phyloP scores from a whole-genome alignment of 2,888 invertebrate species.

The Apamea crenata region DNA sequence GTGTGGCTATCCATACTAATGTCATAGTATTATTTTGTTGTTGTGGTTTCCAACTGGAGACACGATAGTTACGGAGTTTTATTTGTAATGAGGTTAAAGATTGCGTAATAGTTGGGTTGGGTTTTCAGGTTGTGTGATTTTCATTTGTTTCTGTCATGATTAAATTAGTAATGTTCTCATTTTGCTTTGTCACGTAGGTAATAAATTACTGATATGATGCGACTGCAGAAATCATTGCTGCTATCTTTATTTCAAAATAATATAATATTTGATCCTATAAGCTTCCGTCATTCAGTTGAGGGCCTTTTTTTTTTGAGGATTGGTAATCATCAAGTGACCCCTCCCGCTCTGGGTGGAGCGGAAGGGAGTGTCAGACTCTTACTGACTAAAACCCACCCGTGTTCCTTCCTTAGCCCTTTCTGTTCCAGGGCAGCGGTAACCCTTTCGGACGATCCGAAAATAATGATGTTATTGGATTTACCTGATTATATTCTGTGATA shows the following conservation, averaged over 20 bases:
- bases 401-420: too few relatives aligned
- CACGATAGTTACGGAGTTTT: constrained; percentile 5
- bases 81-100: not conserved
- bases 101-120: not conserved
- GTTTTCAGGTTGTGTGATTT: not conserved
- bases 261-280: not conserved
- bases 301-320: too few relatives aligned
- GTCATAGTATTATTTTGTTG: constrained; percentile 41
- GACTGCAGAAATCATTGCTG: not conserved
- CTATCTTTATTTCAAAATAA: not conserved
- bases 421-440: too few relatives aligned
- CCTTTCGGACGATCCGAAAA: too few relatives aligned
- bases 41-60: constrained; percentile 39
- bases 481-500: not conserved
- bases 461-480: not conserved
- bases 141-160: not conserved
- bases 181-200: not conserved
- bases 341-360: too few relatives aligned
- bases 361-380: too few relatives aligned
- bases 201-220: not conserved
- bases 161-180: not conserved
- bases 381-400: too few relatives aligned
- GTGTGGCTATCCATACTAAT: constrained; percentile 69
- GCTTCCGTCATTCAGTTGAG: too few relatives aligned
- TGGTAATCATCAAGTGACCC: too few relatives aligned